These are phyloP conservation scores for Neoniphon sammara DNA, from an alignment of 2,797 vertebrate genomes.

Conservation along the genomic window DNA sequence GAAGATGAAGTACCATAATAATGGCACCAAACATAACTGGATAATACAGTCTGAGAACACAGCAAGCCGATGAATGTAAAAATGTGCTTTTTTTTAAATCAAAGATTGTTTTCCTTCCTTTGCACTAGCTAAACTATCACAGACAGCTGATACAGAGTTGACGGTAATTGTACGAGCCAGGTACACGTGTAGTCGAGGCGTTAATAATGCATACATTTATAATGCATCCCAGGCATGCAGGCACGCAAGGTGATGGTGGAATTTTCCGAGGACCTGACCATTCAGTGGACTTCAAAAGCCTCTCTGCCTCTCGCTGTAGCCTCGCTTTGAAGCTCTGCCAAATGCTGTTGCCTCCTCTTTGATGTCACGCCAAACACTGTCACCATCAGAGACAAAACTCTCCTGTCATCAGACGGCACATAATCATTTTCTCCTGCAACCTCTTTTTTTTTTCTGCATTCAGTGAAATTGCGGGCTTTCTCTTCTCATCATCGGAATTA, in stretches of 20 bases:
- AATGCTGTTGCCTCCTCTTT: slow-evolving; percentile 47
- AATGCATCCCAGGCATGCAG: slow-evolving; percentile 4
- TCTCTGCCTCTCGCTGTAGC: slow-evolving; percentile 19
- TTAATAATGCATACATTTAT: neutral
- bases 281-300: slow-evolving; percentile 48
- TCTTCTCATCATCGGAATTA: neutral
- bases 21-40: too few relatives aligned
- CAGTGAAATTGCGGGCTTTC: neutral
- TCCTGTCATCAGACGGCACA: slow-evolving; percentile 17
- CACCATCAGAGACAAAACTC: slow-evolving; percentile 11
- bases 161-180: neutral
- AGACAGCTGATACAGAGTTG: too few relatives aligned
- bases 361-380: slow-evolving; percentile 50
- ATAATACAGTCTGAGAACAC: too few relatives aligned
- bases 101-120: too few relatives aligned
- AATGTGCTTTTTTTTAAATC: too few relatives aligned
- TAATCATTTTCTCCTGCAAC: slow-evolving; percentile 36
- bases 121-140: too few relatives aligned
- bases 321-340: slow-evolving; percentile 60
- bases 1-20: too few relatives aligned
- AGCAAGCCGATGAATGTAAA: too few relatives aligned
- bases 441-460: slow-evolving; percentile 9
- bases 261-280: slow-evolving; percentile 57
- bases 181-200: neutral
- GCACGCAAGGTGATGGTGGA: slow-evolving; percentile 43